Evolutionary conservation across 2,113 vertebrate species (phyloP).

Genomic region (Mellivora capensis): DNA sequence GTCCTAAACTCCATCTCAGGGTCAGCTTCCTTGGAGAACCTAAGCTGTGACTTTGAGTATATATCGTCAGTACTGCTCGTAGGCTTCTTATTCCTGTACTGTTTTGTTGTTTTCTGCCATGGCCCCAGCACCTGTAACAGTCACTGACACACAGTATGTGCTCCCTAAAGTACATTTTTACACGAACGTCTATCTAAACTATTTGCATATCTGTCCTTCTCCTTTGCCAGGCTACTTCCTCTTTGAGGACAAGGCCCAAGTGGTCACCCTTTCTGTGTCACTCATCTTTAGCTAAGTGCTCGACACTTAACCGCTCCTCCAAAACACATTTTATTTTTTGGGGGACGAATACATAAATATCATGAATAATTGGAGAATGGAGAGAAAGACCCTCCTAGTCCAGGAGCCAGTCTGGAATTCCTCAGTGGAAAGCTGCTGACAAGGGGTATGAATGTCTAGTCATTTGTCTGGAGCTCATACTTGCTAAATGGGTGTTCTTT

Average conservation of each 20-base stretch:
- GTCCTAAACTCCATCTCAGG: background rate
- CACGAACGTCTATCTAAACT: background rate
- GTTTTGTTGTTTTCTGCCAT: background rate
- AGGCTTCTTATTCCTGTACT: background rate
- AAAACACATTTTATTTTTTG: background rate
- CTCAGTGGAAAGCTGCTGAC: background rate
- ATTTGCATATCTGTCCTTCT: background rate
- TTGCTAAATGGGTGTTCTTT: background rate
- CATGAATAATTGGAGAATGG: background rate
- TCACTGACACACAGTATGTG: background rate
- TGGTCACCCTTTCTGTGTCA: background rate
- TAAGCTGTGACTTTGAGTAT: background rate
- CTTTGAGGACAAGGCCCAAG: background rate
- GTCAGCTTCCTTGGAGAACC: background rate
- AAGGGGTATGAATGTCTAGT: background rate
- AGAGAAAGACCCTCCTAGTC: background rate
- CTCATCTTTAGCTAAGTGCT: background rate
- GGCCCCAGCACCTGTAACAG: background rate
- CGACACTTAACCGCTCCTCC: background rate
- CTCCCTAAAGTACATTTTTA: background rate
- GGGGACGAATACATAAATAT: background rate
- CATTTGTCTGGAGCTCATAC: background rate
- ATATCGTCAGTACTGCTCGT: background rate
- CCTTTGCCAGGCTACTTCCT: background rate
- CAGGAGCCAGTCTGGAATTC: background rate